Conservation (phyloP, 1,140 invertebrate genomes). For the Phymastichus coffea region DNA sequence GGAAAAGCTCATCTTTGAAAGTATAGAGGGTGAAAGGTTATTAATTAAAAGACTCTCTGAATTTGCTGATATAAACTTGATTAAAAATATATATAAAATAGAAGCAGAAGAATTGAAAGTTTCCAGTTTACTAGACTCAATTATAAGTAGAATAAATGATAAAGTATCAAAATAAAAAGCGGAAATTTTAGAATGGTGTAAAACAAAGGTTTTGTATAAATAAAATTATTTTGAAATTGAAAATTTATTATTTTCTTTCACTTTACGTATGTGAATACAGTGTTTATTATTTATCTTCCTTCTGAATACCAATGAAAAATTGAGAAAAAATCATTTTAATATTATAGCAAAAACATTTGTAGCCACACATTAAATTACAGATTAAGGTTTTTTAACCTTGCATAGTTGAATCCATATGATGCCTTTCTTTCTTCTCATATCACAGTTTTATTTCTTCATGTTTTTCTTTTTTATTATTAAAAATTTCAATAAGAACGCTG, state of each 20-base stretch:
- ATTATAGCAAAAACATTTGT: conserved; percentile 26
- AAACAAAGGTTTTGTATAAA: conserved; percentile 19
- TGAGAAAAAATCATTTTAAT: conserved; percentile 27
- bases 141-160: conserved; percentile 63
- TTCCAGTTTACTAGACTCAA: conserved; percentile 57
- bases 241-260: conserved; percentile 29
- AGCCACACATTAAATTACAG: conserved; percentile 27
- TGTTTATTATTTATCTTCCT: not conserved
- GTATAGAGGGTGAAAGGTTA: conserved; percentile 56
- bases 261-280: conserved; percentile 21
- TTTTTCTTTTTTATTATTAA: conserved; percentile 28
- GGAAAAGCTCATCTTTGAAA: conserved; percentile 42
- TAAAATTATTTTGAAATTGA: conserved; percentile 22
- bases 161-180: conserved; percentile 50
- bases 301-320: conserved; percentile 26
- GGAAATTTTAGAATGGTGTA: not conserved
- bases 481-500: conserved; percentile 31
- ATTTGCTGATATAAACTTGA: conserved; percentile 52
- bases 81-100: conserved; percentile 63
- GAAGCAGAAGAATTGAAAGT: conserved; percentile 50
- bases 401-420: conserved; percentile 18
- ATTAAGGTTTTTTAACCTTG: conserved; percentile 17
- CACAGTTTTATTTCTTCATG: conserved; percentile 26
- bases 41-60: conserved; percentile 51
- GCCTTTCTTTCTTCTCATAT: conserved; percentile 23